phyloP scores from a whole-genome alignment of 1,140 invertebrate species.

The Drosophila parvula region DNA sequence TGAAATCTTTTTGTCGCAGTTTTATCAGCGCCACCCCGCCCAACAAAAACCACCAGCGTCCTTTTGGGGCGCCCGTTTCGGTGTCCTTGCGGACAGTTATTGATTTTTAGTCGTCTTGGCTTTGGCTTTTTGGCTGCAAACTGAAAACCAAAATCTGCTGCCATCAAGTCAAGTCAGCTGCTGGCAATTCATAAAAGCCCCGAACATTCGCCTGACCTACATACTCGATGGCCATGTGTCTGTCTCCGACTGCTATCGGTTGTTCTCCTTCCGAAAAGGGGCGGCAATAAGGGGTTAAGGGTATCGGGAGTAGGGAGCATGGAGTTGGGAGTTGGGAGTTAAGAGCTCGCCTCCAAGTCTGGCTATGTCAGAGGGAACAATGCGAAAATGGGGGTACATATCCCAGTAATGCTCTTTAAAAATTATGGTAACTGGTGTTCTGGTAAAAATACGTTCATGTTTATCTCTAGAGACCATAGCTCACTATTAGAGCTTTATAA shows the following conservation, averaged over 20 bases:
- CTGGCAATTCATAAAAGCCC: conserved; percentile 75
- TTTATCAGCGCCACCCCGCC: conserved; percentile 68
- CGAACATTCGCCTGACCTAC: conserved; percentile 68
- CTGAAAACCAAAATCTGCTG: conserved; percentile 75
- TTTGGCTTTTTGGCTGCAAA: conserved; percentile 60
- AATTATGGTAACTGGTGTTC: not conserved
- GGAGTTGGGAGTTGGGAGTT: conserved; percentile 10
- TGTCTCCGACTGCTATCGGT: conserved; percentile 46
- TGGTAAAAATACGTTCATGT: too few relatives aligned
- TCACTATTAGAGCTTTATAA: not conserved
- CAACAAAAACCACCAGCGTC: conserved; percentile 6
- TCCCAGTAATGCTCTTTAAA: conserved; percentile 16
- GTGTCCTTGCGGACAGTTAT: conserved; percentile 75
- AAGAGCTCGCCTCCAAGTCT: conserved; percentile 38
- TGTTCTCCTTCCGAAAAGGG: conserved; percentile 10
- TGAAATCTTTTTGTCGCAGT: conserved; percentile 78
- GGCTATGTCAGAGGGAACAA: conserved; percentile 31
- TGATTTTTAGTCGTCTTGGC: conserved; percentile 65
- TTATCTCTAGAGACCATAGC: not conserved
- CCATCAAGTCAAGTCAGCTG: conserved; percentile 68
- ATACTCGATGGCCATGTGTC: conserved; percentile 50
- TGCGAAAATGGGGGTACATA: conserved; percentile 1
- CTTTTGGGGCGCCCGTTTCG: conserved; percentile 22
- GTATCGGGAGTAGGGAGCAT: not conserved
- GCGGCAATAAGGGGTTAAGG: conserved; percentile 18